Evolutionary conservation across 1,140 invertebrate species (phyloP), one percentile per base, ranked within the genome.

Genomic region (Hormaphis cornu): DNA sequence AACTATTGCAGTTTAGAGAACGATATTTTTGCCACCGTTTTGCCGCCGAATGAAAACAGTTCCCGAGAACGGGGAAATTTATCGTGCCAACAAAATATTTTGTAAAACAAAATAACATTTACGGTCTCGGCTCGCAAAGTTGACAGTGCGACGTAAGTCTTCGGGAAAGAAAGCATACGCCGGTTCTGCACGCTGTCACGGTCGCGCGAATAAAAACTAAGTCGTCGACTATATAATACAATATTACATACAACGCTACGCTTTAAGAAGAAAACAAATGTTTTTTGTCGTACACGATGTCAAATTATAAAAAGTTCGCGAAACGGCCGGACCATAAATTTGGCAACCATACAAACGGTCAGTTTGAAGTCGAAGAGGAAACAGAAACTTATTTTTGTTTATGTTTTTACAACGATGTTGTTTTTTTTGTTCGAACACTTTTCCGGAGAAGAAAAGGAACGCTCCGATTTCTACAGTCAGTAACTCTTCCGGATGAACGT

Each of bases 251-350:
- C n/a, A n/a, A n/a, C n/a, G n/a, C n/a, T n/a, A 24, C 12, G n/a
- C 8, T 37, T 56, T 22, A 10, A 56, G 24, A 37, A 56, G 53
- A 56, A 56, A 37, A 37, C 53, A 20, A 56, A 56, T 37, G 33
- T 35, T 54, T 54, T 54, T 33, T 22, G 33, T 56, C 53, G 22
- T 22, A 20, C 12, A 22, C 22, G 18, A 24, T 35, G 33, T 56
- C 26, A 37, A n/a, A n/a, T n/a, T n/a, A n/a, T 56, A 56, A 56
- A 56, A 56, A 56, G 53, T 56, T 56, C 6, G n/a, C n/a, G 10
- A 14, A 35, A 56, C 30, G 37, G 6, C 2, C 26, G 6, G 37
- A 22, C 53, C 12, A 20, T 56, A 35, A 14, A 22, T 37, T 56
- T 56, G 20, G 18, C 12, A 24, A 56, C 10, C 10, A n/a, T n/a